Percentiles rank a stretch among this genome's conserved stretches.
phyloP scores from a whole-genome alignment of 2,113 vertebrate species.

The Brachyhypopomus gauderio region DNA sequence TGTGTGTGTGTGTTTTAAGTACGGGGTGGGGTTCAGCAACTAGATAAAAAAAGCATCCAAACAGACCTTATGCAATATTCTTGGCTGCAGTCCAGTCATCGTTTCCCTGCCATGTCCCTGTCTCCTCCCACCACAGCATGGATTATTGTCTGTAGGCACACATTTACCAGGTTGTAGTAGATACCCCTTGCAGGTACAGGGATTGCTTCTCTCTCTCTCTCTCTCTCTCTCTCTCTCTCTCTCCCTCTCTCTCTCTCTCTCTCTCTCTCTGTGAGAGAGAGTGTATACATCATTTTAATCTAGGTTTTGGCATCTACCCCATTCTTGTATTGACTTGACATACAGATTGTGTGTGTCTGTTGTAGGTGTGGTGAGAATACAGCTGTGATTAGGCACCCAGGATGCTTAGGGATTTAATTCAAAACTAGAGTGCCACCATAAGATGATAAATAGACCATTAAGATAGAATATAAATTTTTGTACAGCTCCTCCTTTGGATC shows the following conservation, averaged over 20 bases:
- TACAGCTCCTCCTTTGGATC: slow-evolving; percentile 2
- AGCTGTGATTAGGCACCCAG: background rate
- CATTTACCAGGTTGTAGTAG: background rate
- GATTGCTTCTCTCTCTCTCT: no score
- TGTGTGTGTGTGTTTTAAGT: no score
- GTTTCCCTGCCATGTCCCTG: background rate
- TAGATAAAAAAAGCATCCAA: background rate
- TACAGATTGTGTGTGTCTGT: slow-evolving; percentile 11
- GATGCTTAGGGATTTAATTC: background rate
- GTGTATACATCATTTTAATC: background rate
- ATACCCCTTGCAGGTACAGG: background rate
- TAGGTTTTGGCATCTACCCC: background rate
- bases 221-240: no score
- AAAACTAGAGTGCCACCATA: slow-evolving; percentile 17
- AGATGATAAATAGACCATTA: background rate
- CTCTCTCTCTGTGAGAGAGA: no score
- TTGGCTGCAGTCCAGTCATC: background rate
- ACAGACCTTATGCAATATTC: background rate
- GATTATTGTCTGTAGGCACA: background rate
- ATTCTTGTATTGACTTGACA: background rate
- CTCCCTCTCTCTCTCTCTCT: no score
- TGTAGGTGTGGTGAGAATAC: background rate
- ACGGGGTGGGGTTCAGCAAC: background rate
- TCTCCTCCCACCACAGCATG: background rate
- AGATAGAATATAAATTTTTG: background rate